These are phyloP conservation scores for Strongylocentrotus purpuratus DNA, from an alignment of 35 echinoderm and acorn worm species.

Conservation along the genomic window DNA sequence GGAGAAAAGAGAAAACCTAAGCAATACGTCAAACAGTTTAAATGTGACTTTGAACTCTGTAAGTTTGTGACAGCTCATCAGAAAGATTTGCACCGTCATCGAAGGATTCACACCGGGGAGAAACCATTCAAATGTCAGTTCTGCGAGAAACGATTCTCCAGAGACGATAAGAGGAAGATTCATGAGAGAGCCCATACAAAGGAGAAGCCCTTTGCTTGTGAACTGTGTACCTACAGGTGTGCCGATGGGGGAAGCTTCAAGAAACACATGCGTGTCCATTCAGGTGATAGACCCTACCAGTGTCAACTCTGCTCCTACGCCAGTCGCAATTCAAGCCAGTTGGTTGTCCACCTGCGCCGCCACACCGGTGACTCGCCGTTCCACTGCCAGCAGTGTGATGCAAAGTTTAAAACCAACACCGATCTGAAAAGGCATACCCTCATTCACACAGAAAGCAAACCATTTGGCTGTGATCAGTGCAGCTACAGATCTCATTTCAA, in stretches of 20 bases:
- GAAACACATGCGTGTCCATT: constrained; percentile 78
- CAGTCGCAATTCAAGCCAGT: constrained; percentile 80
- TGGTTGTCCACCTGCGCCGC: constrained; percentile 67
- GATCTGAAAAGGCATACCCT: constrained; percentile 69
- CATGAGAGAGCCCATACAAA: constrained; percentile 73
- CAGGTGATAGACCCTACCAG: constrained; percentile 66
- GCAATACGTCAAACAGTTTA: constrained; percentile 38
- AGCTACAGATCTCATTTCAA: constrained; percentile 58
- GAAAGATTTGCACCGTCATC: constrained; percentile 71
- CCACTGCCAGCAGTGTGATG: constrained; percentile 70
- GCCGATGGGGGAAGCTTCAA: constrained; percentile 74
- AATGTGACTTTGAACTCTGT: constrained; percentile 50
- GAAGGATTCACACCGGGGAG: constrained; percentile 75
- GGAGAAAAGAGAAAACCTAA: constrained; percentile 7
- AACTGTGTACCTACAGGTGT: constrained; percentile 57
- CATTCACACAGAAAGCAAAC: constrained; percentile 74
- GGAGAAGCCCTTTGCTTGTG: constrained; percentile 70
- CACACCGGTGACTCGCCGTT: constrained; percentile 87
- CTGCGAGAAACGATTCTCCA: constrained; percentile 69
- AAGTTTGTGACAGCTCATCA: constrained; percentile 53
- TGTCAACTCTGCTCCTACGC: constrained; percentile 80
- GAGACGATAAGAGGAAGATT: constrained; percentile 69
- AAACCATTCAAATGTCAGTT: constrained; percentile 72
- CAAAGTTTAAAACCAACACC: constrained; percentile 76
- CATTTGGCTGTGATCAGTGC: constrained; percentile 71